Conservation (phyloP, 2,888 invertebrate species). For the Leptogaster cylindrica region DNA sequence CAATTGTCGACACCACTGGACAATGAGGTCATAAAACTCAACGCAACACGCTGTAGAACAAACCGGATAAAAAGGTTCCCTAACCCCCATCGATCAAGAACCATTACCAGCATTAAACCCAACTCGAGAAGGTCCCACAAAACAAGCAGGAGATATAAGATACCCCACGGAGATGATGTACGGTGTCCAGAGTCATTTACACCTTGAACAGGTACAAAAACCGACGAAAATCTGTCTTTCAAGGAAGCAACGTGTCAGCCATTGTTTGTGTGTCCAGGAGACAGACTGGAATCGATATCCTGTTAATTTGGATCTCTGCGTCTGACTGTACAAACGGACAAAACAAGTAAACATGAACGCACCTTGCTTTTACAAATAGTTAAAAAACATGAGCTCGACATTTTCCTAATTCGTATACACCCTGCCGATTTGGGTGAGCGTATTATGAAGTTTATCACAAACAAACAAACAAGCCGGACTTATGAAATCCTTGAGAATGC, state of each 20-base stretch:
- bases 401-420: conserved; percentile 35
- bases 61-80: conserved; percentile 6
- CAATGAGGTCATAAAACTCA: conserved; percentile 43
- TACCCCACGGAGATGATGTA: conserved; percentile 44
- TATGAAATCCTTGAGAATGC: conserved; percentile 35
- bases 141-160: conserved; percentile 30
- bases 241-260: conserved; percentile 20
- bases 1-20: conserved; percentile 42
- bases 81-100: conserved; percentile 41
- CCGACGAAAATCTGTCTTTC: conserved; percentile 26
- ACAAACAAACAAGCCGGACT: conserved; percentile 10
- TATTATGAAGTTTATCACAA: conserved; percentile 12
- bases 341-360: conserved; percentile 35
- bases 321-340: conserved; percentile 4
- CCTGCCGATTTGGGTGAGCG: conserved; percentile 20
- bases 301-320: conserved; percentile 26
- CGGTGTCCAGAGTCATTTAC: conserved; percentile 43
- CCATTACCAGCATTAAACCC: conserved; percentile 12
- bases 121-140: conserved; percentile 8
- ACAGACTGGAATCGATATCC: conserved; percentile 31
- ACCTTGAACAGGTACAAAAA: conserved; percentile 40
- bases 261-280: neutral
- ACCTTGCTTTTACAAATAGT: conserved; percentile 35
- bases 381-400: conserved; percentile 7
- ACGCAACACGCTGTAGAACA: conserved; percentile 4